phyloP scores from a whole-genome alignment of 2,113 vertebrate species.

The Myiozetetes cayanensis region DNA sequence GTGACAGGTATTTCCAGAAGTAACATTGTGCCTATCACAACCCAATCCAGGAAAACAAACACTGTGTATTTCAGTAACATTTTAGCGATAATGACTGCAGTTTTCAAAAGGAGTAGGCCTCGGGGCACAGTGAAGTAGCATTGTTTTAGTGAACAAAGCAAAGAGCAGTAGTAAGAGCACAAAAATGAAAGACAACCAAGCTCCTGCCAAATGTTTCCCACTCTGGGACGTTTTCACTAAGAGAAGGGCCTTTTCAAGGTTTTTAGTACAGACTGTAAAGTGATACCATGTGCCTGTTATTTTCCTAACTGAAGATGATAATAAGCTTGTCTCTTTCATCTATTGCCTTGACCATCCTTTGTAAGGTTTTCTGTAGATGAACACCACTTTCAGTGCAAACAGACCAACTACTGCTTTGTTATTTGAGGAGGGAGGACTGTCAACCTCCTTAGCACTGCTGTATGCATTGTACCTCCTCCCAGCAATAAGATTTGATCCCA shows the following conservation, averaged over 20 bases:
- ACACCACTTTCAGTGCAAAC: not conserved
- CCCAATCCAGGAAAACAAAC: not conserved
- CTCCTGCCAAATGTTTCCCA: not conserved
- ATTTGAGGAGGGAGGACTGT: not conserved
- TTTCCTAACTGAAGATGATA: not conserved
- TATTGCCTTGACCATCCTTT: not conserved
- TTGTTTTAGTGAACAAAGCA: constrained; percentile 18
- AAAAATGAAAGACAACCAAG: not conserved
- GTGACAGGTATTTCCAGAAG: not conserved
- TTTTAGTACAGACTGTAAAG: not conserved
- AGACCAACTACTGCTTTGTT: not conserved
- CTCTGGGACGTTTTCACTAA: not conserved
- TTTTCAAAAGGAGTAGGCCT: not conserved
- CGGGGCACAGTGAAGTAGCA: not conserved
- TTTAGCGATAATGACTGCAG: not conserved
- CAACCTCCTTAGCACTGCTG: fast-evolving
- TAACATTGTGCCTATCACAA: not conserved
- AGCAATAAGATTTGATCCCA: not conserved
- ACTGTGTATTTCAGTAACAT: not conserved
- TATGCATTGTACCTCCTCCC: not conserved
- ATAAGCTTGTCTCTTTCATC: not conserved
- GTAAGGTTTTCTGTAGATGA: not conserved
- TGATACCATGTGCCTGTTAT: not conserved
- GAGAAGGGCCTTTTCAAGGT: not conserved
- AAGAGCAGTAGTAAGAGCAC: not conserved